Base-by-base conservation (phyloP, 2,797 vertebrate species). In the Myripristis jacobus region DNA sequence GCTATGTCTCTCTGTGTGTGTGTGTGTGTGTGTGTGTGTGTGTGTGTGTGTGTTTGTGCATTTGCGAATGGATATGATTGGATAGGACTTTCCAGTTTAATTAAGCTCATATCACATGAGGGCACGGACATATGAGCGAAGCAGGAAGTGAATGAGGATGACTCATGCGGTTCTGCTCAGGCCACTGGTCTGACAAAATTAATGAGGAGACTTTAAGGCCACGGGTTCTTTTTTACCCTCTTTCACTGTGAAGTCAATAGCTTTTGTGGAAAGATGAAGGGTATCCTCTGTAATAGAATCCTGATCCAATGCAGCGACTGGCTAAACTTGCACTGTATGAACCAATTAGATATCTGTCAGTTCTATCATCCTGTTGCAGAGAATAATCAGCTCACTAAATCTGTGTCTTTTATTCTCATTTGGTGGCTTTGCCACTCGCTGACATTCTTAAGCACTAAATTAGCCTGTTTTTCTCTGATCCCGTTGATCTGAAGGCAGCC, bases 401-500 rank as follows among this genome's bases (percentile, higher is more conserved):
- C 24, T 51, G 25, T 72, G 66, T 16, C 25, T 27, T 56, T 48
- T 66, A 68, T 47, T 52, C 72, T 67, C 11, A 24, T 75, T 75
- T 67, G 24, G 50, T 68, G 44, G 59, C 59, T 70, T 66, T 79
- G 48, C 50, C 61, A 51, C 73, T 75, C 64, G 57, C 66, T 83
- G 82, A 76, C 66, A 73, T 79, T 73, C 66, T 64, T 55, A 60
- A 58, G 51, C 70, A 59, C 34, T 46, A 67, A 80, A 88, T 85
- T 63, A 86, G 47, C 64, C 57, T 51, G 19, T 82, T 84, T 66
- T 67, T 73, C 64, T 66, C 4, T 10, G 44, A 41, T 81, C 75
- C 73, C 73, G 71, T 70, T 85, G 77, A 80, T 84, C 79, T 66
- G 68, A 63, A 67, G 66, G 78, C 73, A 74, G 66, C 53, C 67